Percentiles rank a stretch among this genome's conserved stretches.
These are phyloP conservation scores for Ypsolopha sequella DNA, from an alignment of 2,888 invertebrate genomes.

Conservation along the genomic window DNA sequence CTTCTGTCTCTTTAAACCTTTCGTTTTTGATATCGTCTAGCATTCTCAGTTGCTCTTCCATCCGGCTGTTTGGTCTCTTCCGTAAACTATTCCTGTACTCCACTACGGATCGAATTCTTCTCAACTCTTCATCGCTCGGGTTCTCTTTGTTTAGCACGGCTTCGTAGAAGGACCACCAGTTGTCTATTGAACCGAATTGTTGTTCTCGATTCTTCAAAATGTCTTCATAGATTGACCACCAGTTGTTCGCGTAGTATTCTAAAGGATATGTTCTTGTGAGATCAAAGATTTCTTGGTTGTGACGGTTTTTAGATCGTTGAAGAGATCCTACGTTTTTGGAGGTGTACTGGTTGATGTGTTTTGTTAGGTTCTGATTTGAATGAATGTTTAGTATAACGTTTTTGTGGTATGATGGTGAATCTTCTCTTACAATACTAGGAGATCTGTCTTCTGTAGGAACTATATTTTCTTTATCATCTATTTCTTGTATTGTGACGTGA, in stretches of 20 bases:
- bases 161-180: slow-evolving; percentile 64
- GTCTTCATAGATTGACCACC: slow-evolving; percentile 64
- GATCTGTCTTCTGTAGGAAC: slow-evolving; percentile 19
- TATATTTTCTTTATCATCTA: slow-evolving; percentile 32
- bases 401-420: slow-evolving; percentile 29
- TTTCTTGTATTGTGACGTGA: slow-evolving; percentile 11
- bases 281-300: slow-evolving; percentile 45
- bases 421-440: slow-evolving; percentile 20
- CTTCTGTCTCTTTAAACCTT: slow-evolving; percentile 45
- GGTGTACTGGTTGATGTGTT: slow-evolving; percentile 32
- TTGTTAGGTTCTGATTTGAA: slow-evolving; percentile 27
- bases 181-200: slow-evolving; percentile 60
- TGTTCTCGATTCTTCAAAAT: slow-evolving; percentile 49
- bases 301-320: slow-evolving; percentile 26
- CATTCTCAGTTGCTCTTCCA: slow-evolving; percentile 53
- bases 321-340: slow-evolving; percentile 21
- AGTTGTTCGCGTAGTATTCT: slow-evolving; percentile 63
- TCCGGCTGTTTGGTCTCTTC: slow-evolving; percentile 35
- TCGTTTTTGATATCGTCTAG: slow-evolving; percentile 47
- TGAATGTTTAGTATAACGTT: slow-evolving; percentile 37
- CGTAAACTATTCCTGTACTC: slow-evolving; percentile 28
- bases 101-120: slow-evolving; percentile 32
- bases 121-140: slow-evolving; percentile 34
- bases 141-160: slow-evolving; percentile 39
- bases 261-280: slow-evolving; percentile 50